Evolutionary conservation across 2,888 invertebrate genomes (phyloP), one percentile per base, ranked within the genome.

Genomic region (Agelastica alni): DNA sequence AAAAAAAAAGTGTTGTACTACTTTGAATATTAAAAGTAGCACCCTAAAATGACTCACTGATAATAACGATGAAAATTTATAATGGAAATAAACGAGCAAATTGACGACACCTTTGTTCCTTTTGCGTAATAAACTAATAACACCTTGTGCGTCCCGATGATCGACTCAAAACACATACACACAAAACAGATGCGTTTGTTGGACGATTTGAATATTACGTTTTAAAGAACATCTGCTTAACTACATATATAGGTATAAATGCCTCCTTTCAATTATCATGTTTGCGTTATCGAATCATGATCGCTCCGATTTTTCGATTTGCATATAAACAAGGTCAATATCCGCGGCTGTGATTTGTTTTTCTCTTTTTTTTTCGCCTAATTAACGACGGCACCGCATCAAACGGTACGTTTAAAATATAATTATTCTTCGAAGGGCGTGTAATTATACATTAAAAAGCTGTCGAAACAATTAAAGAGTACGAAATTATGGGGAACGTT

Each of bases 21-120:
- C n/a, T n/a, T n/a, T n/a, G n/a, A n/a, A n/a, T n/a, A n/a, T n/a
- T n/a, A n/a, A n/a, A n/a, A 6, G 2, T 26, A 26, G 6, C 26
- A 26, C 26, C 26, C 7, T 7, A 7, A 20, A n/a, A 54, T 54
- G 54, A 54, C 37, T 54, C 54, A 54, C 10, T 37, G 7, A 16
- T 17, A 2, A n/a, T n/a, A 10, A n/a, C 37, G 37, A 7, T 20
- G 10, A 18, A 26, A n/a, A 12, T 13, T 18, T 12, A 17, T 58
- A 51, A 59, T 59, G 55, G 54, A 59, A 51, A 59, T 56, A 51
- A 53, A 56, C 56, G 53, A 45, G 54, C 59, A 51, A 53, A 56
- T 59, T 53, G 55, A 53, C 59, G 54, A 52, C 59, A 56, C 52
- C 53, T 56, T 45, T 17, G 26, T 36, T 34, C 43, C n/a, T 32